Base-by-base conservation (phyloP, 1,140 invertebrate species). In the Andrena cerasifolii region DNA sequence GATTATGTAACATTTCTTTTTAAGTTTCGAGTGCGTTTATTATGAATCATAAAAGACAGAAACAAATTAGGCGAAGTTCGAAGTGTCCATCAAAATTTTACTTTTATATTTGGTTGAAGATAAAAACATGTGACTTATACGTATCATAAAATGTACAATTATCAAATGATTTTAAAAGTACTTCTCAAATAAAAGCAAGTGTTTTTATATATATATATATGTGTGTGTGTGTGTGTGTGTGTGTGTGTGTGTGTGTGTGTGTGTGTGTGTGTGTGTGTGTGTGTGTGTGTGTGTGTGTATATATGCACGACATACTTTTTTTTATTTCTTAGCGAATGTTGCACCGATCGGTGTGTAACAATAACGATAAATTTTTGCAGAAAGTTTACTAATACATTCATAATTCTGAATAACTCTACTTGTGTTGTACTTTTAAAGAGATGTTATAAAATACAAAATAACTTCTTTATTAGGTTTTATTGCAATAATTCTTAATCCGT, bases 401-500 rank as follows among this genome's bases (percentile, higher is more conserved):
- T 24, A 66, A 18, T 56, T 28, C 56, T 14, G 28, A 40, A 77
- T 0, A 3, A 59, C 16, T 0, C 14, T 59, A 54, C 21, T 3
- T 53, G 5, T 24, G 18, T 53, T 53, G 18, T 53, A 53, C 21
- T 26, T 54, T 26, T 10, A 59, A 36, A 36, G 16, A 33, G 16
- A 7, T 14, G n/a, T n/a, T 49, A 33, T 5, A 3, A n/a, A 36
- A 36, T 5, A 40, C 3, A 43, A 49, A 45, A 51, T 36, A 24
- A 54, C 54, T 26, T 65, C 2, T 53, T 18, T 72, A 70, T 40
- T 71, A 51, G 28, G 49, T 70, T 71, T 65, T 62, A 47, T 49
- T 54, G 40, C n/a, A 56, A 33, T 58, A 40, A 26, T 49, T 28
- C 36, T 76, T 66, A 79, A 70, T 84, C 56, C 8, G 54, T 73